These are phyloP conservation scores for Leguminivora glycinivorella DNA, from an alignment of 1,140 invertebrate genomes.

Conservation along the genomic window DNA sequence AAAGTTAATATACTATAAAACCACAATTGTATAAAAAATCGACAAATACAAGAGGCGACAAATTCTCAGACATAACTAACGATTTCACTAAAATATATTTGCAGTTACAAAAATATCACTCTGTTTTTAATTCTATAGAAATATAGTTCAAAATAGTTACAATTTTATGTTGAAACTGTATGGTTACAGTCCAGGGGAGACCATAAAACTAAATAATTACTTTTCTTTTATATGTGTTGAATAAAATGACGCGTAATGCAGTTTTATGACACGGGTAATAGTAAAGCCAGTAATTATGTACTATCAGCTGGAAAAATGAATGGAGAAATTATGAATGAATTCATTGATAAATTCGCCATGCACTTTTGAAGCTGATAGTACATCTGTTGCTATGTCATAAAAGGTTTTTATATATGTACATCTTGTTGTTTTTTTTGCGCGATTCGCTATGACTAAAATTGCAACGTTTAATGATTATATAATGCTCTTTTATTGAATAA, in stretches of 20 bases:
- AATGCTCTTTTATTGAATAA: too few relatives aligned
- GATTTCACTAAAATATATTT: background rate
- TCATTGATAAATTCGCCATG: too few relatives aligned
- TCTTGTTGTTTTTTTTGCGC: background rate
- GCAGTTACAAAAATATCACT: background rate
- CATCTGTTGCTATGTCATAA: constrained; percentile 24
- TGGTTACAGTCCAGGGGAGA: background rate
- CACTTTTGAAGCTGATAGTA: too few relatives aligned
- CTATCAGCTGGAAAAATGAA: too few relatives aligned
- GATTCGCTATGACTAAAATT: background rate
- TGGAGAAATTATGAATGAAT: too few relatives aligned
- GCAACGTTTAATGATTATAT: background rate
- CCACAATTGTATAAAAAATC: constrained; percentile 12
- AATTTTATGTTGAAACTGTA: background rate
- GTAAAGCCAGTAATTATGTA: constrained; percentile 19
- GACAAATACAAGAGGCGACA: constrained; percentile 17
- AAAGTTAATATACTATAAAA: background rate
- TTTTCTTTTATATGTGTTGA: constrained; percentile 25
- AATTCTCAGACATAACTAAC: constrained; percentile 9
- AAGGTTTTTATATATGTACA: constrained; percentile 4
- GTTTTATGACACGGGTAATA: background rate
- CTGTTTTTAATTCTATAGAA: background rate
- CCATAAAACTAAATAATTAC: constrained; percentile 24
- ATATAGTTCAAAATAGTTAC: background rate
- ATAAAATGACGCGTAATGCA: constrained; percentile 17